Evolutionary conservation across 2,797 vertebrate species (phyloP).

Genomic region (Kryptopterus vitreolus): DNA sequence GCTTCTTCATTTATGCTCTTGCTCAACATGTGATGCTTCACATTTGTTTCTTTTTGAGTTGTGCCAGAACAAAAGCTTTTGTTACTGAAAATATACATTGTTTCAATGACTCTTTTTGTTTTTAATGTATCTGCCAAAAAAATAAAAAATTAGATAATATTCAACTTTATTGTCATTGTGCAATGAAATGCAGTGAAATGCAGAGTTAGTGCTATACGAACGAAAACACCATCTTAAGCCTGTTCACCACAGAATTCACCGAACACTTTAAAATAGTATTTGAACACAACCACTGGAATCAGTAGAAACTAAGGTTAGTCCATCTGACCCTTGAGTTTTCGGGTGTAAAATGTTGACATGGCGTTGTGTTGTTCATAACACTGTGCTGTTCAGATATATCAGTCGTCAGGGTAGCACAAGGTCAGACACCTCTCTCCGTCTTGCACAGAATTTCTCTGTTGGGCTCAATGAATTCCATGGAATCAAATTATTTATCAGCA

Average conservation of each 20-base stretch:
- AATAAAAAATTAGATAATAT: no score
- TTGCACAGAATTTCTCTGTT: slow-evolving; percentile 5
- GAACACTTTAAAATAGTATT: background rate
- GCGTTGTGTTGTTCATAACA: background rate
- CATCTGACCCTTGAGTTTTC: no score
- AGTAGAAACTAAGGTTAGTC: background rate
- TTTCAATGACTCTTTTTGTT: no score
- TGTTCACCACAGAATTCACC: background rate
- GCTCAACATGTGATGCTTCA: no score
- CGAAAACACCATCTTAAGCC: background rate
- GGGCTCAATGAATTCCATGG: background rate
- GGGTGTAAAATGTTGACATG: background rate
- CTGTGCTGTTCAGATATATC: background rate
- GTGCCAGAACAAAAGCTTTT: no score
- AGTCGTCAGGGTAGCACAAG: background rate
- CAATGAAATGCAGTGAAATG: no score
- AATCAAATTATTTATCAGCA: slow-evolving; percentile 1
- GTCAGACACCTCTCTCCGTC: background rate
- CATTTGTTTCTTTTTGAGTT: no score
- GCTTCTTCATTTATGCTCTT: no score
- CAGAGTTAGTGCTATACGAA: no score
- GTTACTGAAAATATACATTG: no score
- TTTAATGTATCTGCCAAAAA: no score
- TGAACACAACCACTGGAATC: background rate
- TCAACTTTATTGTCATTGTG: no score